Evolutionary conservation across 1,140 invertebrate species (phyloP), one percentile per base, ranked within the genome.

Genomic region (Dreissena polymorpha): DNA sequence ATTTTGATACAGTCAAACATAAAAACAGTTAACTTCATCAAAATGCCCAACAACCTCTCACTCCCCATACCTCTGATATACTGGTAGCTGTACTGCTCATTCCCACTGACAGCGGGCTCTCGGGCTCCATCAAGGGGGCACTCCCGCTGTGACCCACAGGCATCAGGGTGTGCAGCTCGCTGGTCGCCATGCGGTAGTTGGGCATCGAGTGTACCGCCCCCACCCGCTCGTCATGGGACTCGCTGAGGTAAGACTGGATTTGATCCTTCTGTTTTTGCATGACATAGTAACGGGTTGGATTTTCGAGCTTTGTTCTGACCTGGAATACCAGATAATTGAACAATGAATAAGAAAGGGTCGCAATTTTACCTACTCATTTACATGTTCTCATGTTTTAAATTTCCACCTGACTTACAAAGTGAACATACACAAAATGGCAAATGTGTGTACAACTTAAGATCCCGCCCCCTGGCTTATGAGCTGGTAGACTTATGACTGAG

Each of bases 221-320:
- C 10, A 68, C 75, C 94, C 90, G 18, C 94, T 94, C 74, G 27
- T 76, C 81, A 94, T 92, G 53, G 93, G 94, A 87, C 93, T 94
- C 74, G 93, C 93, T 92, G 27, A 98, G 94, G 93, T 96, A 98
- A 91, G 97, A 95, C 12, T 96, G 95, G 55, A 98, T 96, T 93
- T 98, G 97, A 89, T 95, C 96, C 90, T 97, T 96, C 91, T 97
- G 96, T 87, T 96, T 97, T 93, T 98, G 96, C 76, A 97, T 96
- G 78, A 98, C 96, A 94, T 98, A 97, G 93, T 98, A 98, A 86
- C 95, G 94, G 23, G 97, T 98, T 67, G 97, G 97, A 93, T 98
- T 97, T 92, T 97, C 96, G 89, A 98, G 93, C 83, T 96, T 94
- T 25, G 97, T 97, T 91, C 95, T 88, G 50, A 93, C 91, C 92